Base-by-base conservation (phyloP, 2,888 invertebrate genomes). In the Ptychoptera contaminata region DNA sequence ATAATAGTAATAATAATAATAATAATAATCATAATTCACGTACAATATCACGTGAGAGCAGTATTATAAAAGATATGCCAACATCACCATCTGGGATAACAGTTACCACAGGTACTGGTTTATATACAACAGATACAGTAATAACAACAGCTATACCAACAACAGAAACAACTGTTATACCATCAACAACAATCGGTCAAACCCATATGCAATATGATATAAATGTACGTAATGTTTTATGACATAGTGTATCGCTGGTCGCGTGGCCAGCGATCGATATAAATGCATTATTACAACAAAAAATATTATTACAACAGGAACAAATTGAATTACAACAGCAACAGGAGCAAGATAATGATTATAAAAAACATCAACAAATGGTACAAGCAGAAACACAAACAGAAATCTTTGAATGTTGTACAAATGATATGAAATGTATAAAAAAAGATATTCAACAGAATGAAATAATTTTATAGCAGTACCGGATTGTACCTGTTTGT, bases 201-300 rank as follows among this genome's bases (percentile, higher is more conserved):
- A 30, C 16, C 31, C 40, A 32, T 31, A 31, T 40, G 40, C 35
- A 35, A 11, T 5, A 29, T 42, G 41, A 41, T 42, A 39, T 16
- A 41, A 40, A 38, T 43, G 11, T 45, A 12, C 37, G 43, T 38
- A 37, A 36, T 23, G 43, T 61, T 48, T 66, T 66, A 66, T 66
- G 66, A 66, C 66, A 64, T 60, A 65, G 63, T 55, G 63, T 64
- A 51, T 64, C 66, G 63, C 63, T 66, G 64, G 65, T 64, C 61
- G 58, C 63, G 49, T 66, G 66, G 66, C 66, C 66, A 62, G 66
- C 65, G 49, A 65, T 66, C 52, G 63, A 65, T 57, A 59, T 64
- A 8, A 64, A 64, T 46, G 58, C 62, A 36, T 50, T 65, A 50
- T 56, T 65, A 48, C 37, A 36, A 31, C 30, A 29, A 31, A 29